Conservation (phyloP, 2,797 vertebrate species). For the Sciaenops ocellatus region DNA sequence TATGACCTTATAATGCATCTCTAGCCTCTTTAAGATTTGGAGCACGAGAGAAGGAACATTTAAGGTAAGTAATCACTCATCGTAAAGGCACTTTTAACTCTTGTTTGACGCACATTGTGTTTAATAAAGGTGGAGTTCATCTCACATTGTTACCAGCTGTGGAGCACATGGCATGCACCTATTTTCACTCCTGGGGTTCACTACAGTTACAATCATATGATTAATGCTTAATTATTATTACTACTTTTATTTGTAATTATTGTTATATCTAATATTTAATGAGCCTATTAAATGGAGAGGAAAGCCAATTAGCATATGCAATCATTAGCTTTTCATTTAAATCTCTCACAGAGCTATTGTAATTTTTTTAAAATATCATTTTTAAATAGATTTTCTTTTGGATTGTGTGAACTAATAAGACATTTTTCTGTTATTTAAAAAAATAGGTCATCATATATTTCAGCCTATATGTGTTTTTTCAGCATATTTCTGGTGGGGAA, state of each 20-base stretch:
- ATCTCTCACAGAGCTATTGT: neutral
- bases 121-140: neutral
- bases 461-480: neutral
- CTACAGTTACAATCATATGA: neutral
- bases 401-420: too few relatives aligned
- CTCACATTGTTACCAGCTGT: constrained; percentile 8
- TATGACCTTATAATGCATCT: neutral
- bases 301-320: neutral
- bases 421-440: neutral
- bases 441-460: neutral
- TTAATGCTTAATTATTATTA: neutral
- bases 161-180: neutral
- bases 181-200: neutral
- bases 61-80: constrained; percentile 2
- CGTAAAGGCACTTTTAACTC: neutral
- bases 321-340: neutral
- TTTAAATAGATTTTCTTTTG: neutral
- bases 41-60: neutral
- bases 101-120: neutral
- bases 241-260: neutral
- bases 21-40: neutral
- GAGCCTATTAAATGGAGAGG: neutral
- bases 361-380: neutral
- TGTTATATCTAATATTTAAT: neutral
- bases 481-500: too few relatives aligned